Percentiles rank a stretch among this genome's conserved stretches.
phyloP scores from a whole-genome alignment of 2,113 vertebrate species.

The Marcusenius ussheri region DNA sequence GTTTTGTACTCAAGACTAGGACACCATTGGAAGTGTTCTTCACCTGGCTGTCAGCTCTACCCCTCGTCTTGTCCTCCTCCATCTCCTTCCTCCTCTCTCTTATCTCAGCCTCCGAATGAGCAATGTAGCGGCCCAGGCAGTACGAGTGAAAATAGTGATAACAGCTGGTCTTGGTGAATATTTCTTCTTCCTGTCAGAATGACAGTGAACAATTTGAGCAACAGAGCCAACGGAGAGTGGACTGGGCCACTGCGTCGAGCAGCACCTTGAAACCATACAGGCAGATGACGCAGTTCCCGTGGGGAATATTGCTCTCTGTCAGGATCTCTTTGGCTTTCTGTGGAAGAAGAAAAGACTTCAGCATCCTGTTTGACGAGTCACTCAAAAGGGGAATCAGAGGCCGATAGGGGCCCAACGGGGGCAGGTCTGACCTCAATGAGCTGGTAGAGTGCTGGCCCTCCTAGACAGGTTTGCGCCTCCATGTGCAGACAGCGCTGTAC shows the following conservation, averaged over 20 bases:
- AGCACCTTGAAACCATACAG: constrained; percentile 84
- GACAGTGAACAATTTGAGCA: background rate
- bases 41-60: constrained; percentile 39
- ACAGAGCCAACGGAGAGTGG: background rate
- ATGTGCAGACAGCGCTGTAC: constrained; percentile 54
- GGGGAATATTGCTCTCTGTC: constrained; percentile 91
- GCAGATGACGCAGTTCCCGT: constrained; percentile 91
- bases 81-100: constrained; percentile 64
- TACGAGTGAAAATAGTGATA: constrained; percentile 96
- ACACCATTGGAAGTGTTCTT: background rate
- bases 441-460: constrained; percentile 63
- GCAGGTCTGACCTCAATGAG: constrained; percentile 58
- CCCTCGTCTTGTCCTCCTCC: constrained; percentile 63
- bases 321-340: constrained; percentile 97
- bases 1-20: background rate
- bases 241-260: background rate
- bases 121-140: constrained; percentile 82
- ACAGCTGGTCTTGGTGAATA: constrained; percentile 85
- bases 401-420: background rate
- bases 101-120: constrained; percentile 79
- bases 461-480: constrained; percentile 60
- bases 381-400: background rate
- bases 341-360: background rate
- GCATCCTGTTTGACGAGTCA: background rate
- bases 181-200: constrained; percentile 73